A percentile compares a stretch with the other conserved stretches of the same genome.
These are phyloP conservation scores for Lissocephala sabroskyi DNA, from an alignment of 2,888 invertebrate species.

Conservation along the genomic window DNA sequence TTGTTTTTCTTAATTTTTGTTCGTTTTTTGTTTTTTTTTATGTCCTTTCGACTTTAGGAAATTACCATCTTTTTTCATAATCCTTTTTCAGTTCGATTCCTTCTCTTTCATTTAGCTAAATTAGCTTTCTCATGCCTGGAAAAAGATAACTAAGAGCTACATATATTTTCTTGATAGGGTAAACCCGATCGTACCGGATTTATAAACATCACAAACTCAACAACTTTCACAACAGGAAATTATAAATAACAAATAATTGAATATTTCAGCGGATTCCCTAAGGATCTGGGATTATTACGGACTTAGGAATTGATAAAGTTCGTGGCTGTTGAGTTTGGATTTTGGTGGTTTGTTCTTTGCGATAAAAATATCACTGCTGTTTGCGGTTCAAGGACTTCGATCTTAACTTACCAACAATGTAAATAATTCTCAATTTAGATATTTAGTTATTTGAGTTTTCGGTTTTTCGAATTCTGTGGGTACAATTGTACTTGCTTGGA, in stretches of 20 bases:
- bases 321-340: slow-evolving; percentile 28
- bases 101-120: slow-evolving; percentile 24
- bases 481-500: no score
- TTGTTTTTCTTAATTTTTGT: slow-evolving; percentile 8
- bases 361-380: slow-evolving; percentile 5
- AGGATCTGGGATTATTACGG: no score
- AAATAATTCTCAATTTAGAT: slow-evolving; percentile 5
- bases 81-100: slow-evolving; percentile 40
- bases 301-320: neutral
- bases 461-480: neutral
- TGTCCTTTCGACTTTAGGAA: no score
- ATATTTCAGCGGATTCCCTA: no score
- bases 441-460: slow-evolving; percentile 6
- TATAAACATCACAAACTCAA: slow-evolving; percentile 32
- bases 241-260: no score
- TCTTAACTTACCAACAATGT: slow-evolving; percentile 53
- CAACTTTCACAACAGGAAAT: slow-evolving; percentile 15
- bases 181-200: slow-evolving; percentile 43
- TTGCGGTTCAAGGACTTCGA: slow-evolving; percentile 16
- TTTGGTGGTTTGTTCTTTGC: neutral
- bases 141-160: slow-evolving; percentile 58
- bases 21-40: slow-evolving; percentile 5
- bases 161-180: slow-evolving; percentile 20
- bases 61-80: slow-evolving; percentile 46
- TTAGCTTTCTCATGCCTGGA: slow-evolving; percentile 44